A percentile compares a stretch with the other conserved stretches of the same genome.
phyloP scores from a whole-genome alignment of 2,797 vertebrate species.

The Falco peregrinus region DNA sequence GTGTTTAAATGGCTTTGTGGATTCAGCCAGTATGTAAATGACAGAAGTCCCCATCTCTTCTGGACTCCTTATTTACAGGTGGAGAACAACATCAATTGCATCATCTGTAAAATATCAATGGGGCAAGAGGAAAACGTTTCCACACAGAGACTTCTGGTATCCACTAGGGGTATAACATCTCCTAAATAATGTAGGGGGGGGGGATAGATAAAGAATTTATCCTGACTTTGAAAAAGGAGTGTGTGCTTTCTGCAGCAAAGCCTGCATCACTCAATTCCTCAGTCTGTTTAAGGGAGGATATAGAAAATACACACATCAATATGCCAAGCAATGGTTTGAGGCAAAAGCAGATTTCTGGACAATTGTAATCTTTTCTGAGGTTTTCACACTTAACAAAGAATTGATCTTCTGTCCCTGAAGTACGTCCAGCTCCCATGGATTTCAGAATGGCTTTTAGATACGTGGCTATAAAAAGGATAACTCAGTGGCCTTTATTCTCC shows the following conservation, averaged over 20 bases:
- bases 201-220: neutral
- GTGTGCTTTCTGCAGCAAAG: neutral
- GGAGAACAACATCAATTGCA: neutral
- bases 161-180: neutral
- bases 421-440: neutral
- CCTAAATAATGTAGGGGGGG: neutral
- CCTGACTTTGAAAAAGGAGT: neutral
- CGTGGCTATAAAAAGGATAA: neutral
- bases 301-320: conserved; percentile 9
- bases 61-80: neutral
- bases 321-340: neutral
- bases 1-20: conserved; percentile 1
- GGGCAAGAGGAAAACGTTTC: neutral
- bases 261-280: neutral
- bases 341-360: conserved; percentile 8
- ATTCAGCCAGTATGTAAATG: neutral
- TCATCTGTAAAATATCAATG: neutral
- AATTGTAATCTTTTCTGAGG: neutral
- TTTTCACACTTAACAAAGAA: conserved; percentile 4
- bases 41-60: neutral
- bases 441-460: neutral
- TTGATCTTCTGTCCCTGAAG: neutral
- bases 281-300: neutral
- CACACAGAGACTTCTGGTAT: neutral
- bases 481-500: neutral